Percentiles rank a stretch among this genome's conserved stretches.
Evolutionary conservation across 2,113 vertebrate species (phyloP).

Genomic region (Boulengeromyrus knoepffleri): DNA sequence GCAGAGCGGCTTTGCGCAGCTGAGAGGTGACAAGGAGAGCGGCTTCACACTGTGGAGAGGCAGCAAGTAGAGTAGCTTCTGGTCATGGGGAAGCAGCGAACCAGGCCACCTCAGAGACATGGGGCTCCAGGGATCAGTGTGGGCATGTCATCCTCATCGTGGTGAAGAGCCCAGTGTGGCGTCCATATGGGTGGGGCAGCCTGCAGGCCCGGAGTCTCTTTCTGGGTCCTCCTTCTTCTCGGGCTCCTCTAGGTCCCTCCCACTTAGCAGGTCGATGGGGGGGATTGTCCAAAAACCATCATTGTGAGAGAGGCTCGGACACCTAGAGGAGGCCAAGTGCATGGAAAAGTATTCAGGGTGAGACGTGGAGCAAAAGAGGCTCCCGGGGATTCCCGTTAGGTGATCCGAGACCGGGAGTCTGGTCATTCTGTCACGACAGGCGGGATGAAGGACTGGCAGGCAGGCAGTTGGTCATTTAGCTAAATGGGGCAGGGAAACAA

Average conservation of each 20-base stretch:
- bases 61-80: too few species aligned
- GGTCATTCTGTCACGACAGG: neutral
- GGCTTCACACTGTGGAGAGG: neutral
- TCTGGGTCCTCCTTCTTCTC: neutral
- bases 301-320: neutral
- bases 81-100: too few species aligned
- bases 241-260: neutral
- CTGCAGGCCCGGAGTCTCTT: neutral
- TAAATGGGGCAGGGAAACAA: neutral
- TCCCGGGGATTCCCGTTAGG: neutral
- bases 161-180: neutral
- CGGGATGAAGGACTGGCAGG: neutral
- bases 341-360: neutral
- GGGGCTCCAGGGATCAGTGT: neutral
- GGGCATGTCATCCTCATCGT: neutral
- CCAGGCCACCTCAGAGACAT: too few species aligned
- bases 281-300: neutral
- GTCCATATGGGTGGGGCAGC: neutral
- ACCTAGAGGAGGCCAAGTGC: neutral
- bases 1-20: neutral
- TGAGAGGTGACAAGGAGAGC: neutral
- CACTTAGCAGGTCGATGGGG: neutral
- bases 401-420: too few species aligned
- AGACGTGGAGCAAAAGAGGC: neutral
- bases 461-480: neutral